Conservation (phyloP, 2,113 vertebrate genomes). For the Mormoops blainvillei region DNA sequence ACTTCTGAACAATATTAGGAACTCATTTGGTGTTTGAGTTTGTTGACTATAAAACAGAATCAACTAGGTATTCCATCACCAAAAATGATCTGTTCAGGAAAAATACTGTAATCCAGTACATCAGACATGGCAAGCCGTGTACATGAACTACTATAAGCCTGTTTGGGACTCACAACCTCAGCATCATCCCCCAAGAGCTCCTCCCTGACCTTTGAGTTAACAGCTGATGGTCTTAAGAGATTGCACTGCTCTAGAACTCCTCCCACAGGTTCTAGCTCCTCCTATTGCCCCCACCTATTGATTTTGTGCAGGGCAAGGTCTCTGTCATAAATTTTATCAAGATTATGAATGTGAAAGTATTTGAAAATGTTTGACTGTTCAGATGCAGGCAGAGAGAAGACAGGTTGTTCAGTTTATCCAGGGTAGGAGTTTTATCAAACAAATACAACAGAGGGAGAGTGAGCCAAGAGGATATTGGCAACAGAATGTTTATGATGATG, state of each 20-base stretch:
- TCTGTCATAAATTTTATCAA: neutral
- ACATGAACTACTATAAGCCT: neutral
- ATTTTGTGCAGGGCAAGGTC: neutral
- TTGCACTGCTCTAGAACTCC: neutral
- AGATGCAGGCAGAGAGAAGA: neutral
- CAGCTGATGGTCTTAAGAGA: neutral
- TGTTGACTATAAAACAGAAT: neutral
- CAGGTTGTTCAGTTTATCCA: neutral
- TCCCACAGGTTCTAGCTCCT: neutral
- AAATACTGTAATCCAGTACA: neutral
- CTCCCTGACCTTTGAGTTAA: neutral
- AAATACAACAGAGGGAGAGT: neutral
- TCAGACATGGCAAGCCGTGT: neutral
- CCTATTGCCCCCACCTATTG: neutral
- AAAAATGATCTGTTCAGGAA: neutral
- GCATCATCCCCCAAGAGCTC: neutral
- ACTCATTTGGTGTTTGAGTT: neutral
- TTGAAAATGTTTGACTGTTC: neutral
- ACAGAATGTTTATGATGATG: neutral
- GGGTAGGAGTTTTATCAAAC: neutral
- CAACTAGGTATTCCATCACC: neutral
- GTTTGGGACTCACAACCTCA: neutral
- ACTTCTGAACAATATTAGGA: neutral
- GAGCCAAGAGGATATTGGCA: neutral
- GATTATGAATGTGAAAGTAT: neutral